These are phyloP conservation scores for Helicoverpa armigera DNA, from an alignment of 1,140 invertebrate genomes.

Conservation along the genomic window DNA sequence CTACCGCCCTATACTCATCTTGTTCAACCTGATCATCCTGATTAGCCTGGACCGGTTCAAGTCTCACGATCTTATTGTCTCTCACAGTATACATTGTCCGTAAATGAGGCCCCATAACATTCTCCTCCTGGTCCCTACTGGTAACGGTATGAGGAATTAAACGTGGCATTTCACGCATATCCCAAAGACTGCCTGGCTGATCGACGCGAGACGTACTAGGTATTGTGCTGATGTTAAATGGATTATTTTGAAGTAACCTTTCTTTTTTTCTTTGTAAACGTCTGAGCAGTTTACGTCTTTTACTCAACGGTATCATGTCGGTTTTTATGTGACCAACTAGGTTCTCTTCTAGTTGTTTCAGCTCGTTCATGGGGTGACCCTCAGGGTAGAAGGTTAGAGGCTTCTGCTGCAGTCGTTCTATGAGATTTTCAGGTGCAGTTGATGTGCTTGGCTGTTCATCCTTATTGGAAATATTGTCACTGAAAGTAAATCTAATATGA, in stretches of 20 bases:
- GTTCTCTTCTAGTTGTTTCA: conserved; percentile 73
- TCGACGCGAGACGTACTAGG: conserved; percentile 53
- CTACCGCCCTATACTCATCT: conserved; percentile 70
- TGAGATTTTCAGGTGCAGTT: conserved; percentile 47
- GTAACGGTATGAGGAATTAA: conserved; percentile 41
- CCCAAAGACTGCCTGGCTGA: conserved; percentile 74
- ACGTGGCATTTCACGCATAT: conserved; percentile 66
- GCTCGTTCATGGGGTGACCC: conserved; percentile 77
- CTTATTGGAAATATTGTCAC: neutral
- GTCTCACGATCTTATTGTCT: conserved; percentile 76
- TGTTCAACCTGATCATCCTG: conserved; percentile 57
- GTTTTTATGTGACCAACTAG: conserved; percentile 72
- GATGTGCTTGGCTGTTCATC: conserved; percentile 61
- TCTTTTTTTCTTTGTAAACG: conserved; percentile 75
- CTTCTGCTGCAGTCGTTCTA: conserved; percentile 59
- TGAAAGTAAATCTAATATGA: no score
- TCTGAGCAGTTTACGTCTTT: conserved; percentile 76
- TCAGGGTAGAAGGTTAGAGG: conserved; percentile 68
- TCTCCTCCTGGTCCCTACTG: conserved; percentile 40
- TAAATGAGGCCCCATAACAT: conserved; percentile 66
- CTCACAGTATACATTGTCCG: conserved; percentile 78
- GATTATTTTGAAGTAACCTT: conserved; percentile 66
- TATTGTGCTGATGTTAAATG: conserved; percentile 55
- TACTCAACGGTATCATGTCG: conserved; percentile 73
- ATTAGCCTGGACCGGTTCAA: conserved; percentile 64